Evolutionary conservation across 2,888 invertebrate genomes (phyloP).

Genomic region (Eurytoma californica): DNA sequence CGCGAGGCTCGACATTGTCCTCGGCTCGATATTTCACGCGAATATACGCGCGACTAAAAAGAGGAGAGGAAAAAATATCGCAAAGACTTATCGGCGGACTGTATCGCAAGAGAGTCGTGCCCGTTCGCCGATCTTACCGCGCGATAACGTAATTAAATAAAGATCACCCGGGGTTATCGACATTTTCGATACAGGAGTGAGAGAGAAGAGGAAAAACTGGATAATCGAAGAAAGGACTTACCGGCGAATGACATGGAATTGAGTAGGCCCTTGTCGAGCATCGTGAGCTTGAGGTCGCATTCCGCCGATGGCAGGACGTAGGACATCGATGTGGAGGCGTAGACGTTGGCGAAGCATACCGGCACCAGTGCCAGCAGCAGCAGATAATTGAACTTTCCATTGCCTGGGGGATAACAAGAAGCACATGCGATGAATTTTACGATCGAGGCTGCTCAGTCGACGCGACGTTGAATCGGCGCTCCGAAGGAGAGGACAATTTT

Average conservation of each 20-base stretch:
- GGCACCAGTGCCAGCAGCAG: conserved; percentile 77
- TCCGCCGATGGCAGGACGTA: conserved; percentile 78
- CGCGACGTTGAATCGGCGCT: too few species aligned
- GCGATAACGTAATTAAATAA: too few species aligned
- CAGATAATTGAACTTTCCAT: conserved; percentile 77
- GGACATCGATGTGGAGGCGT: conserved; percentile 78
- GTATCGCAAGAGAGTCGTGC: too few species aligned
- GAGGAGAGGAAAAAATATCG: too few species aligned
- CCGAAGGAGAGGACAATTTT: too few species aligned
- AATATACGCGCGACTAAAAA: too few species aligned
- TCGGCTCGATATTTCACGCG: too few species aligned
- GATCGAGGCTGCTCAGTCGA: too few species aligned
- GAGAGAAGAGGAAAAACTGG: background rate
- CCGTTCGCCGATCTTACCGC: too few species aligned
- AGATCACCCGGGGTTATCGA: too few species aligned
- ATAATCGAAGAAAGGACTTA: conserved; percentile 58
- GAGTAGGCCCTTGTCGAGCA: conserved; percentile 78
- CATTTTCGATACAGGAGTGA: background rate
- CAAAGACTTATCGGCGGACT: too few species aligned
- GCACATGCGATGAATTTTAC: conserved; percentile 16
- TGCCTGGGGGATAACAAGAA: conserved; percentile 67
- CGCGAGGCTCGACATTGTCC: too few species aligned
- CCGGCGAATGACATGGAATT: conserved; percentile 79
- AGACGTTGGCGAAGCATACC: conserved; percentile 77
- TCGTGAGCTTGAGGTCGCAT: conserved; percentile 76